phyloP scores from a whole-genome alignment of 2,888 invertebrate species.

The Argyra leucocephala region DNA sequence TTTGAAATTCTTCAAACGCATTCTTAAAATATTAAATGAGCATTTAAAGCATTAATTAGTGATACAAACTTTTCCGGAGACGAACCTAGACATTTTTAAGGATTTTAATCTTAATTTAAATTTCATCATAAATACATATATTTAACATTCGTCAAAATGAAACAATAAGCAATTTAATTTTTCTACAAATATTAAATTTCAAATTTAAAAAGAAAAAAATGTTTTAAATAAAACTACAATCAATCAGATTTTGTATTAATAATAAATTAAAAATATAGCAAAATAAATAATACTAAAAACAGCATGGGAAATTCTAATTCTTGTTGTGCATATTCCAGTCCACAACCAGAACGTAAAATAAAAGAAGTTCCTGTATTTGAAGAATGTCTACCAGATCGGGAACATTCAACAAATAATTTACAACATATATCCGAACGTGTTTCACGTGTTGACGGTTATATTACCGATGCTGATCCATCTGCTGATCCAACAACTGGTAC shows the following conservation, averaged over 20 bases:
- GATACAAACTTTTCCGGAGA: not conserved
- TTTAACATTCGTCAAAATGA: not conserved
- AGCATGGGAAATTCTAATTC: slow-evolving; percentile 74
- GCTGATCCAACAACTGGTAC: slow-evolving; percentile 93
- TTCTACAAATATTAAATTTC: not conserved
- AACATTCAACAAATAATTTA: slow-evolving; percentile 69
- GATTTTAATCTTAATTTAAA: not conserved
- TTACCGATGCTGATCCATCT: slow-evolving; percentile 87
- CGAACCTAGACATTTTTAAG: no score
- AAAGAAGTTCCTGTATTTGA: slow-evolving; percentile 49
- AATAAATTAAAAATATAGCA: no score
- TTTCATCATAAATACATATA: no score
- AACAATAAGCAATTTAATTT: not conserved
- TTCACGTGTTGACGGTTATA: slow-evolving; percentile 84
- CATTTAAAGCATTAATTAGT: not conserved
- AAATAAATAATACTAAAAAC: slow-evolving; percentile 9
- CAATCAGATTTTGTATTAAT: no score
- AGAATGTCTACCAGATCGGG: slow-evolving; percentile 56
- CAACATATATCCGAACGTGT: slow-evolving; percentile 98
- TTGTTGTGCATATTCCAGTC: slow-evolving; percentile 68
- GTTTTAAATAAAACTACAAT: not conserved
- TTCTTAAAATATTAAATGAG: not conserved
- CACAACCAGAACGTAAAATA: slow-evolving; percentile 48
- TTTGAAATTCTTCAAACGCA: not conserved
- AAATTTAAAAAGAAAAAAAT: not conserved